Conservation (phyloP, 35 echinoderm and acorn worm genomes). For the Patiria miniata region DNA sequence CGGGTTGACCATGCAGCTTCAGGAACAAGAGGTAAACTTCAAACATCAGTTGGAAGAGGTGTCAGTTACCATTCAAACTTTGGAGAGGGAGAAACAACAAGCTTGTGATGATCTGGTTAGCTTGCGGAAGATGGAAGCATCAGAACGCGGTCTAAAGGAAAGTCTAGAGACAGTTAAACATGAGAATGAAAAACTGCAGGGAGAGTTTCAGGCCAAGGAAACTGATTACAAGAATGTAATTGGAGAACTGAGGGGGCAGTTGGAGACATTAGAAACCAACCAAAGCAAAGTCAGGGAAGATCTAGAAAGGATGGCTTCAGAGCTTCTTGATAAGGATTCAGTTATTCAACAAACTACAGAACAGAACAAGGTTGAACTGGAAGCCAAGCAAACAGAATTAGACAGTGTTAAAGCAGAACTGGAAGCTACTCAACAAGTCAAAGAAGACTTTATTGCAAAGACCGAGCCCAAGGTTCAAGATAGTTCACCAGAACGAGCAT, state of each 20-base stretch:
- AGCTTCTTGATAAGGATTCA: neutral
- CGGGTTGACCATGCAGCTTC: neutral
- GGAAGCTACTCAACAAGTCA: neutral
- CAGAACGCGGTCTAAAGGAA: neutral
- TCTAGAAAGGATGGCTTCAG: neutral
- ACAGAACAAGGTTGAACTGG: neutral
- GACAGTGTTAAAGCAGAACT: neutral
- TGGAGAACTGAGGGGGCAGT: neutral
- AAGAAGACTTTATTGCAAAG: neutral
- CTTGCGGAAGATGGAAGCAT: neutral
- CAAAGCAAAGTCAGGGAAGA: neutral
- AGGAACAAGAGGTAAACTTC: neutral
- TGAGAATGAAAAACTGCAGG: slow-evolving; percentile 5
- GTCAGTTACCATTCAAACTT: neutral
- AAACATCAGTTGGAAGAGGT: neutral
- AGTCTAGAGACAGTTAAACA: neutral
- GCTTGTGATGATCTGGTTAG: neutral
- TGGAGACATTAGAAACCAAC: neutral
- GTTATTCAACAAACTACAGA: neutral
- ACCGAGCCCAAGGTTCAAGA: neutral
- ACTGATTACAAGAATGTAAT: neutral
- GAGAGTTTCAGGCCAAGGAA: no score
- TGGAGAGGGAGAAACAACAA: neutral
- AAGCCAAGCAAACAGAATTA: neutral
- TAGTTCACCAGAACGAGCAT: neutral